These are phyloP conservation scores for Odontocolon sp. DNA, from an alignment of 2,888 invertebrate species.

Conservation along the genomic window DNA sequence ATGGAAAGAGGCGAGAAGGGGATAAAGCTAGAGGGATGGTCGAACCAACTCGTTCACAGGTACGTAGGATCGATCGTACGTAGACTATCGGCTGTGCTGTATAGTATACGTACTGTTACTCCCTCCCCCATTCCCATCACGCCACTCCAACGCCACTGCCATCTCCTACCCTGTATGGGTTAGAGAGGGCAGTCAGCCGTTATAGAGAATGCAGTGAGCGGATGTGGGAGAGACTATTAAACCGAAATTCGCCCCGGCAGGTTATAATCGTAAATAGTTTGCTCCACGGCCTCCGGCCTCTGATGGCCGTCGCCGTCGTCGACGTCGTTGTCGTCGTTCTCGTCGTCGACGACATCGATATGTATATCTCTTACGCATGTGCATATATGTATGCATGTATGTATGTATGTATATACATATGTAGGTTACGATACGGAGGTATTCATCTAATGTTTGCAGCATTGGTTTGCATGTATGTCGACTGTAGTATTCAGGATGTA, in stretches of 20 bases:
- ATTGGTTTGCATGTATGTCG: slow-evolving; percentile 17
- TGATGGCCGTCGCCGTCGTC: slow-evolving; percentile 14
- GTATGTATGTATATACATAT: background rate
- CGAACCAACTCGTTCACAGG: background rate
- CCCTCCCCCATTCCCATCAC: no score
- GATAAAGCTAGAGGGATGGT: background rate
- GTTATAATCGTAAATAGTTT: slow-evolving; percentile 69
- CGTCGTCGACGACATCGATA: background rate
- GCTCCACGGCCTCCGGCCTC: slow-evolving; percentile 20
- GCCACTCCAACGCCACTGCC: no score
- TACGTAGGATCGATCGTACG: slow-evolving; percentile 36
- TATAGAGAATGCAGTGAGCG: slow-evolving; percentile 8
- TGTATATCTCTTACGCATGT: background rate
- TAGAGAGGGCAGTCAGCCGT: no score
- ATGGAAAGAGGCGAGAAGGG: slow-evolving; percentile 1
- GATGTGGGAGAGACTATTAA: slow-evolving; percentile 56
- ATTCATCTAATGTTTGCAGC: slow-evolving; percentile 14
- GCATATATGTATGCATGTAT: slow-evolving; percentile 21
- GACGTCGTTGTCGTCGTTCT: background rate
- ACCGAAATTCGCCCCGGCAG: slow-evolving; percentile 62
- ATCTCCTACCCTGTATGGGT: no score
- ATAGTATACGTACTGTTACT: no score
- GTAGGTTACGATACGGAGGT: background rate
- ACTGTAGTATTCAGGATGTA: background rate
- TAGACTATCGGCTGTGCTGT: background rate